Conservation (phyloP, 2,888 invertebrate species). For the Lithophane semibrunnea region DNA sequence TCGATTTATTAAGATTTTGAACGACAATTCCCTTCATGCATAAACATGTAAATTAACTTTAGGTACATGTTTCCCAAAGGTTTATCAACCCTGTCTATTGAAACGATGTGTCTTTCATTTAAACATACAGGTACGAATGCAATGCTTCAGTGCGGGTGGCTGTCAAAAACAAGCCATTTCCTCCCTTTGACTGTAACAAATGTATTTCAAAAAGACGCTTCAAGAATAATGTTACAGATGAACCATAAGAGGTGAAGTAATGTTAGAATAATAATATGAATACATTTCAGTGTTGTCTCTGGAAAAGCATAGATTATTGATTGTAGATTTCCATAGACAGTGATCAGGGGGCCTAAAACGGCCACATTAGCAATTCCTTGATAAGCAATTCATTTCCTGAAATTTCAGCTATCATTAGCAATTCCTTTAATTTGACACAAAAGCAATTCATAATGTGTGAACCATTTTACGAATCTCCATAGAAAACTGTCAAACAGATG, state of each 20-base stretch:
- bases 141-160: neutral
- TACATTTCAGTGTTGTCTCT: neutral
- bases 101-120: neutral
- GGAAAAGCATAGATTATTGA: neutral
- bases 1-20: neutral
- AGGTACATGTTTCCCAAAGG: neutral
- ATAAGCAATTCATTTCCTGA: too few species aligned
- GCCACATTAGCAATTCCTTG: too few species aligned
- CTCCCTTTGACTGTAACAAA: constrained; percentile 31
- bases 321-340: neutral
- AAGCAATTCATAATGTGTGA: too few species aligned
- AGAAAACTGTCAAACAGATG: too few species aligned
- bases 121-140: neutral
- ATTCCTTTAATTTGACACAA: too few species aligned
- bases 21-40: neutral
- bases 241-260: neutral
- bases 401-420: too few species aligned
- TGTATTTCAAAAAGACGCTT: constrained; percentile 18
- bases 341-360: too few species aligned
- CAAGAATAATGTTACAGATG: constrained; percentile 22
- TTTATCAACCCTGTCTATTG: neutral
- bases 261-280: neutral
- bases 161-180: constrained; percentile 37
- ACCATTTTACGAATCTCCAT: too few species aligned
- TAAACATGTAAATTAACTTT: neutral